Conservation (phyloP, 2,888 invertebrate genomes). For the Liposcelis brunnea region DNA sequence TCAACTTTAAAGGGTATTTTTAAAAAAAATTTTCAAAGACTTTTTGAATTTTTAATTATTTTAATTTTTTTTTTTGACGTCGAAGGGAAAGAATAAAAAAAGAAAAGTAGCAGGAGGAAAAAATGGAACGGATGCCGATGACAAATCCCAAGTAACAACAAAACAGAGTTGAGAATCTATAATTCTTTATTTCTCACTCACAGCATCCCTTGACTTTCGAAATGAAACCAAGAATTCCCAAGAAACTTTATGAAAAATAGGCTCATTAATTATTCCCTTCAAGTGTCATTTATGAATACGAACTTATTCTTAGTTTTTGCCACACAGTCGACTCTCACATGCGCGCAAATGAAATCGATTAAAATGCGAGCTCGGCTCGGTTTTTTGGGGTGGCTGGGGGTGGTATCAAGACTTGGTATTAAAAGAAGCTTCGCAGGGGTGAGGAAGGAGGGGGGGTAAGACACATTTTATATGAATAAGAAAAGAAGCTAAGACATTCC, state of each 20-base stretch:
- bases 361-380: slow-evolving; percentile 33
- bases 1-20: too few relatives aligned
- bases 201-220: slow-evolving; percentile 2
- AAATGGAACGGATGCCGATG: slow-evolving; percentile 11
- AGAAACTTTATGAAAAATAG: slow-evolving; percentile 9
- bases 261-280: slow-evolving; percentile 9
- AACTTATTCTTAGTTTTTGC: slow-evolving; percentile 10
- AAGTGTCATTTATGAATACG: slow-evolving; percentile 11
- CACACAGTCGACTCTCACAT: slow-evolving; percentile 26
- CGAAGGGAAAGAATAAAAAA: slow-evolving; percentile 12
- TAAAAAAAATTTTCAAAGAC: too few relatives aligned
- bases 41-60: slow-evolving; percentile 9
- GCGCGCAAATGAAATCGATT: slow-evolving; percentile 51
- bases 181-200: slow-evolving; percentile 9
- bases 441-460: slow-evolving; percentile 7
- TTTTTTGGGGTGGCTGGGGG: slow-evolving; percentile 14
- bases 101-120: slow-evolving; percentile 10
- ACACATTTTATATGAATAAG: slow-evolving; percentile 10
- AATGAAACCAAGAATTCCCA: slow-evolving; percentile 9
- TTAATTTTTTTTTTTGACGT: slow-evolving; percentile 4
- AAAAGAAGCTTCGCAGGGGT: slow-evolving; percentile 12
- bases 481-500: slow-evolving; percentile 10
- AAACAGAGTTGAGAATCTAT: slow-evolving; percentile 11
- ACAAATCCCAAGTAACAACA: slow-evolving; percentile 9
- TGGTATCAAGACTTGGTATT: slow-evolving; percentile 14